Evolutionary conservation across 2,797 vertebrate species (phyloP).

Genomic region (Luscinia luscinia): DNA sequence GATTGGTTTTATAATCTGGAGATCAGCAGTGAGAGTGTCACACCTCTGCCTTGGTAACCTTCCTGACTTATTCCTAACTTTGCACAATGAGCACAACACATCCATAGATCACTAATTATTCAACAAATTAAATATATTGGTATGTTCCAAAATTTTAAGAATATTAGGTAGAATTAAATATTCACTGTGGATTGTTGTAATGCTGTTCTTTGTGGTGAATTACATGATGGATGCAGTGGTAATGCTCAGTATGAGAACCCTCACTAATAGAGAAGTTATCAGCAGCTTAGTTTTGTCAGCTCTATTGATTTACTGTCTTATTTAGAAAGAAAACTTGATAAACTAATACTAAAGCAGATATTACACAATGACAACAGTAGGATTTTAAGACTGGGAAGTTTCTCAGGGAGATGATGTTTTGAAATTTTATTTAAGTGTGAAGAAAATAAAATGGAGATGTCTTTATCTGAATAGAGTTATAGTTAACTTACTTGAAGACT

Average conservation of each 20-base stretch:
- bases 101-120: background rate
- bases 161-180: background rate
- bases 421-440: background rate
- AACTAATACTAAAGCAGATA: constrained; percentile 25
- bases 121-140: background rate
- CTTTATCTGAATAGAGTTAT: background rate
- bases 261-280: constrained; percentile 8
- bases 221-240: background rate
- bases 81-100: background rate
- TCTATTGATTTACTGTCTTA: constrained; percentile 58
- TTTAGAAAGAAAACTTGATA: constrained; percentile 26
- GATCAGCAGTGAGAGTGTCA: background rate
- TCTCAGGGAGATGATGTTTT: background rate
- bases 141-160: background rate
- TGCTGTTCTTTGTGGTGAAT: background rate
- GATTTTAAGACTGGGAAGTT: background rate
- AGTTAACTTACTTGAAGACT: background rate
- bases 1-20: background rate
- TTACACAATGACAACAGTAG: background rate
- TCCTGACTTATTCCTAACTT: background rate
- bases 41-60: background rate
- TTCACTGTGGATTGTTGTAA: background rate
- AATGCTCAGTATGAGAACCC: background rate
- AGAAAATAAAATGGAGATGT: background rate
- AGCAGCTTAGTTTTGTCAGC: constrained; percentile 40